Base-by-base conservation (phyloP, 2,888 invertebrate species). In the Agriotes lineatus region DNA sequence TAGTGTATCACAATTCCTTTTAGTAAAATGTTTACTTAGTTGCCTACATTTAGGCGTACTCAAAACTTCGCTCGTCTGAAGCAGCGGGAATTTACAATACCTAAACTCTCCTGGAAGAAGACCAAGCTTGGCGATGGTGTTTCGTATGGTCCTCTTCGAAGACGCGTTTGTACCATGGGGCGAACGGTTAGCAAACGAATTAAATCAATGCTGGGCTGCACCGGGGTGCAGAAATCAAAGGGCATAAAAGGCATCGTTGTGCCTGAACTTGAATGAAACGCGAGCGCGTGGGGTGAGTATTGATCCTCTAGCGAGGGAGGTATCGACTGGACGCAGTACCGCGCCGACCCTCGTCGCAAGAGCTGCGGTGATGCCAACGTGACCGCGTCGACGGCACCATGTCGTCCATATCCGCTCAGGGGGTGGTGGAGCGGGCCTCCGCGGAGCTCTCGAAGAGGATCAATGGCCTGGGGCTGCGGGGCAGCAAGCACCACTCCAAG, bases 371-470 rank as follows among this genome's bases (percentile, higher is more conserved):
- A 64, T 58, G 48, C 69, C 72, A 56, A 65, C 70, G 65, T 69
- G 69, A 64, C 72, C 52, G 71, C 58, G 67, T 59, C 44, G 67
- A 70, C 64, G 61, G 48, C 69, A 74, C 66, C 72, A 93, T 93
- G 93, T 93, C 93, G 82, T 93, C 93, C 81, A 93, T 94, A 86
- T 93, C 93, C 78, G 93, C 94, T 79, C 94, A 94, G 85, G 95
- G 95, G 80, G 95, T 95, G 81, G 95, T 96, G 85, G 95, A 96
- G 88, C 90, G 95, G 81, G 95, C 95, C 79, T 95, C 94, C 77
- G 95, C 95, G 74, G 95, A 96, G 85, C 88, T 96, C 74, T 93
- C 94, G 77, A 94, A 95, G 82, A 90, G 95, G 81, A 95, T 96
- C 85, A 95, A 93, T 81, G 94, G 94, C 70, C 87, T 94, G 80